These are phyloP conservation scores for Glossophaga mutica DNA, from an alignment of 2,797 vertebrate genomes.

Conservation along the genomic window DNA sequence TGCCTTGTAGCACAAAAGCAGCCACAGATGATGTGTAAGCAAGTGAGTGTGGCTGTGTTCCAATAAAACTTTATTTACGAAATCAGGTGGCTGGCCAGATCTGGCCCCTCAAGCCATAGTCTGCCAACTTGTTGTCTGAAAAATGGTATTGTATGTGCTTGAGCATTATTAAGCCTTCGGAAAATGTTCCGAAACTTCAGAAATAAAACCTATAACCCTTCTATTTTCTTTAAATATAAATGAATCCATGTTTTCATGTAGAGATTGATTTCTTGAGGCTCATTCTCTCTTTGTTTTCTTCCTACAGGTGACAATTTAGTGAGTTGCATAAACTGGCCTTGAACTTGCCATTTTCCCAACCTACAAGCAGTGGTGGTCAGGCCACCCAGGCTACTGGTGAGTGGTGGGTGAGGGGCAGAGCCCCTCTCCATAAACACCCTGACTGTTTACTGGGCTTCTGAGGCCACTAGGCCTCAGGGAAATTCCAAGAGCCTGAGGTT, in stretches of 20 bases:
- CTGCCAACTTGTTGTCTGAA: background rate
- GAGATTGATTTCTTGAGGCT: background rate
- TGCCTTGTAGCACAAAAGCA: background rate
- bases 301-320: background rate
- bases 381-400: background rate
- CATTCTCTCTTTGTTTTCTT: background rate
- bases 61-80: constrained; percentile 64
- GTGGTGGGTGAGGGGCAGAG: background rate
- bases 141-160: background rate
- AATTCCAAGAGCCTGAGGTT: background rate
- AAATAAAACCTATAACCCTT: background rate
- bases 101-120: background rate
- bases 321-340: background rate
- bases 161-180: background rate
- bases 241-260: background rate
- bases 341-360: background rate
- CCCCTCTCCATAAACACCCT: constrained; percentile 21
- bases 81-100: background rate
- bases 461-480: background rate
- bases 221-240: background rate
- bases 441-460: constrained; percentile 36
- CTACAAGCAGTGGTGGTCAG: background rate
- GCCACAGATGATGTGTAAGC: background rate
- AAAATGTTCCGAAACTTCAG: background rate
- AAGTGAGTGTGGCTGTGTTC: background rate